Evolutionary conservation across 2,888 invertebrate species (phyloP).

Genomic region (Ferdinandea cuprea): DNA sequence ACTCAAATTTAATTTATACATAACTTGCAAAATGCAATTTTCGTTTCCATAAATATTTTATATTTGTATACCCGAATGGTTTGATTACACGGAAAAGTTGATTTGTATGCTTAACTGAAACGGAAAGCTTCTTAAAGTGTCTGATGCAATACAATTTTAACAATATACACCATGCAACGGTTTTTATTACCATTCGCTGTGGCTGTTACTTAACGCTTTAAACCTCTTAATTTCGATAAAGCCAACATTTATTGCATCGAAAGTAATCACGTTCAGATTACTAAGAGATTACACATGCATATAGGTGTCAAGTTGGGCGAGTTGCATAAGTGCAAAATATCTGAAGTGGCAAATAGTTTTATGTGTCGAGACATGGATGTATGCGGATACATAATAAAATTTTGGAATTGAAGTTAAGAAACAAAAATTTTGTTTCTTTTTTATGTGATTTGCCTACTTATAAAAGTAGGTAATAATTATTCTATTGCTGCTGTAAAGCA

Average conservation of each 20-base stretch:
- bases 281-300: conserved; percentile 3
- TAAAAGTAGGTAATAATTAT: too few species aligned
- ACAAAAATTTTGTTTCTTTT: too few species aligned
- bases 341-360: not conserved
- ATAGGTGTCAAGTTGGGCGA: conserved; percentile 5
- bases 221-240: conserved; percentile 5
- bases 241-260: conserved; percentile 25
- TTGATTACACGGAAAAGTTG: too few species aligned
- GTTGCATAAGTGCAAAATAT: not conserved
- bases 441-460: too few species aligned
- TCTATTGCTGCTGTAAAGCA: too few species aligned
- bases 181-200: not conserved
- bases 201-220: conserved; percentile 16
- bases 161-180: conserved; percentile 6
- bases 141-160: not conserved
- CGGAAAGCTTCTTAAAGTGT: conserved; percentile 1
- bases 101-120: not conserved
- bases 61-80: too few species aligned
- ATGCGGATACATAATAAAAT: not conserved
- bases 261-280: conserved; percentile 16
- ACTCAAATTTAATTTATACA: too few species aligned
- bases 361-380: not conserved
- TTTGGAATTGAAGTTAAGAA: not conserved
- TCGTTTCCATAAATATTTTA: too few species aligned
- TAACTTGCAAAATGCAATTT: too few species aligned